Evolutionary conservation across 1,140 invertebrate genomes (phyloP), one percentile per base, ranked within the genome.

Genomic region (Phymastichus coffea): DNA sequence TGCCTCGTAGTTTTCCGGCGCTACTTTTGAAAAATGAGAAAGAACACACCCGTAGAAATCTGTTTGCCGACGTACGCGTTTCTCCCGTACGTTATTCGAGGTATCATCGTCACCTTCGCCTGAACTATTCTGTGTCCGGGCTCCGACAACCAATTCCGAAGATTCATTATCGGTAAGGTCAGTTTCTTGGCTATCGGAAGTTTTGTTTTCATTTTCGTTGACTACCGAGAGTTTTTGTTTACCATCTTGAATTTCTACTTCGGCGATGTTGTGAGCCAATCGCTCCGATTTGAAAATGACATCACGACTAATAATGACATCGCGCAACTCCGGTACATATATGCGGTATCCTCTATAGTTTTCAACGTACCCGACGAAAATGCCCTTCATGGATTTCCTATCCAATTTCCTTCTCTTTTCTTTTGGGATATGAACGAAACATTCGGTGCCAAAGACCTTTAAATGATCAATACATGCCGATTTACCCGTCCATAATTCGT

Each of bases 401-500:
- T 63, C 52, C 1, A 59, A 56, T 20, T 65, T 65, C 17, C 40
- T 49, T 53, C 43, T 44, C 2, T 46, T 25, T 22, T 57, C 44
- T n/a, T 44, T 23, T 12, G 46, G 33, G 33, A 63, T 41, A n/a
- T 33, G 47, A 9, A 56, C 44, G 7, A 60, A 46, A 8, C 37
- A 41, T 30, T 51, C 57, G 1, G 47, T 51, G 2, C 37, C 47
- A 28, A 59, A 59, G 23, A 59, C 25, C 22, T 38, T 51, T 12
- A 59, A 30, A 26, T 59, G 17, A 26, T 51, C 25, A 12, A 52
- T 17, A 20, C 44, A 23, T 22, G 54, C 9, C 9, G n/a, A 56
- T 22, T 63, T 65, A 2, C 55, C 51, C 9, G n/a, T 37, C 61
- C 68, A 70, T 3, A 66, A 26, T 44, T 73, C 68, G 30, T 61